Base-by-base conservation (phyloP, 2,888 invertebrate genomes). In the Busseola fusca region DNA sequence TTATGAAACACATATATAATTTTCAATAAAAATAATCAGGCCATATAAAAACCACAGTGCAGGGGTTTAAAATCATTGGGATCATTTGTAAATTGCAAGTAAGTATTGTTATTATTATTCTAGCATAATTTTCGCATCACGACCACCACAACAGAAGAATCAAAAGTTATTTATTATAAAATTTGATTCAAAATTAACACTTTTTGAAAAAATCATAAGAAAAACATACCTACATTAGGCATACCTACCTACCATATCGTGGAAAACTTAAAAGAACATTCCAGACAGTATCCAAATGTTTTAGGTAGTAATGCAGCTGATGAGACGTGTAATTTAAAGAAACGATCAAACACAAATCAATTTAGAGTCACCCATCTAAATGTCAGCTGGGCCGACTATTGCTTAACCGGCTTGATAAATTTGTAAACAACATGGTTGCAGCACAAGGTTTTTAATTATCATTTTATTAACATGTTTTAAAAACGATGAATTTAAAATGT, bases 401-500 rank as follows among this genome's bases (percentile, higher is more conserved):
- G 82, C 78, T 66, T 58, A 73, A 77, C 48, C 4, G 21, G 52
- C 21, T 69, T 68, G 45, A 75, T 76, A 56, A 48, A 77, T 63
- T 25, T 18, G 62, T 68, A 82, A 79, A 80, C 74, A 76, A 74
- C 59, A 69, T 45, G 34, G 58, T 82, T 82, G 66, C 82, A 70
- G 59, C 82, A 79, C 67, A 67, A 74, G 65, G 74, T 65, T 70
- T 65, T 66, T 60, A 68, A 76, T 77, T 83, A 82, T 62, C 72
- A 76, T 76, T 69, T 57, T 68, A 72, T 78, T 82, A 66, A 59
- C 71, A 72, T 74, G 54, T 69, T 74, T 70, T 66, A 69, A 71
- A 69, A 72, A 63, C 37, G 25, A 50, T 56, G 67, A 66, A 69
- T 73, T 69, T 66, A 12, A 64, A 56, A 60, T 60, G 25, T 58